These are phyloP conservation scores for Danio choprae DNA, from an alignment of 2,797 vertebrate species.

Conservation along the genomic window DNA sequence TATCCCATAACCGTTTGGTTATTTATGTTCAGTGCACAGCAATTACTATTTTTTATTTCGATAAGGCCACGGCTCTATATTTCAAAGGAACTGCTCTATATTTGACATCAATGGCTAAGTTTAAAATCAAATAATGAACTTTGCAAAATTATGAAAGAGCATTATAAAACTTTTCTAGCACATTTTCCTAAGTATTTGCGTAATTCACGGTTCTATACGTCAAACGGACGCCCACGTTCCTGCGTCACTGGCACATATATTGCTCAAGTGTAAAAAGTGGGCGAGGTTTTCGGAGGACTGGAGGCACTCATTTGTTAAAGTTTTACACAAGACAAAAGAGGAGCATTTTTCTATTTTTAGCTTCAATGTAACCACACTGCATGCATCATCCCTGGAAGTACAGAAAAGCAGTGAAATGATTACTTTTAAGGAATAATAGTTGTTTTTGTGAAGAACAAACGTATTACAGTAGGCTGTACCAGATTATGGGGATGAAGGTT, in stretches of 20 bases:
- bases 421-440: background rate
- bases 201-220: background rate
- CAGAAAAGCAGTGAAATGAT: background rate
- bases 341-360: conserved; percentile 55
- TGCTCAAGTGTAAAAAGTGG: conserved; percentile 62
- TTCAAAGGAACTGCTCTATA: background rate
- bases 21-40: background rate
- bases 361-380: background rate
- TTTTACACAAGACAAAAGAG: conserved; percentile 64
- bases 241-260: conserved; percentile 67
- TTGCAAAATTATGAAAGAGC: background rate
- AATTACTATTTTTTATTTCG: background rate
- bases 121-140: background rate
- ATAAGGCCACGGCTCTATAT: background rate
- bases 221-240: background rate
- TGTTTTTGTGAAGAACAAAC: background rate
- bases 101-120: background rate
- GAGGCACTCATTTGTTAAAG: conserved; percentile 71
- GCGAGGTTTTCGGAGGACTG: conserved; percentile 63
- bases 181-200: background rate
- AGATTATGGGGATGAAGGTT: background rate
- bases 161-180: background rate
- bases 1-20: background rate
- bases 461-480: background rate
- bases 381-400: background rate